Evolutionary conservation across 1,140 invertebrate genomes (phyloP).

Genomic region (Drosophila auraria): DNA sequence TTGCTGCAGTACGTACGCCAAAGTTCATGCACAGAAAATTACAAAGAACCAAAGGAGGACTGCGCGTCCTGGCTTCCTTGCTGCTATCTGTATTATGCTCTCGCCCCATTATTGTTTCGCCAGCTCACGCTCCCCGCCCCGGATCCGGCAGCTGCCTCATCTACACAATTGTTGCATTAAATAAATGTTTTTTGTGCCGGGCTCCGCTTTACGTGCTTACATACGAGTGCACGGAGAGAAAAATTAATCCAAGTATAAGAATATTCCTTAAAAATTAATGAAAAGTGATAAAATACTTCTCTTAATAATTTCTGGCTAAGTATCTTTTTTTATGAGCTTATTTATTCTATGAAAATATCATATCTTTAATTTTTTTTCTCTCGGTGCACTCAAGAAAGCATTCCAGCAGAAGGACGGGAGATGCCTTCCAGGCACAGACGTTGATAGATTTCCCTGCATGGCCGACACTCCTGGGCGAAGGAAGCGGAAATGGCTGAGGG

Average conservation of each 20-base stretch:
- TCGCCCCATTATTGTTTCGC: conserved; percentile 51
- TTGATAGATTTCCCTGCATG: conserved; percentile 75
- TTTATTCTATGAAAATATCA: no score
- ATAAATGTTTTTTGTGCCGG: conserved; percentile 64
- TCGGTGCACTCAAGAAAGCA: conserved; percentile 4
- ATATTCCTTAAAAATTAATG: no score
- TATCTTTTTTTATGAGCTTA: neutral
- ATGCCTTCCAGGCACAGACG: conserved; percentile 61
- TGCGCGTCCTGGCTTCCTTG: conserved; percentile 1
- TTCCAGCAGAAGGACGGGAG: conserved; percentile 15
- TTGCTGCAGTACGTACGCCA: conserved; percentile 26
- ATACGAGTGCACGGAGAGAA: conserved; percentile 4
- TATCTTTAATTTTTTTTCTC: neutral
- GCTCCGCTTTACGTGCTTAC: conserved; percentile 29
- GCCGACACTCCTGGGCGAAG: conserved; percentile 31
- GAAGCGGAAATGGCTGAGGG: conserved; percentile 31
- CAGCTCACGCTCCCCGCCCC: conserved; percentile 13
- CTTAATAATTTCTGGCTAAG: neutral
- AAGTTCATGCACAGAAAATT: conserved; percentile 47
- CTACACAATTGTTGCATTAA: conserved; percentile 80
- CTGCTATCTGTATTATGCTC: conserved; percentile 41
- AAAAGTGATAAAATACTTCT: neutral
- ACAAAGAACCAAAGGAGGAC: conserved; percentile 12
- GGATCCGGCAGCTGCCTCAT: conserved; percentile 61
- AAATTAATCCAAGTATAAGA: neutral